These are phyloP conservation scores for Mellivora capensis DNA, from an alignment of 2,113 vertebrate genomes.

Conservation along the genomic window DNA sequence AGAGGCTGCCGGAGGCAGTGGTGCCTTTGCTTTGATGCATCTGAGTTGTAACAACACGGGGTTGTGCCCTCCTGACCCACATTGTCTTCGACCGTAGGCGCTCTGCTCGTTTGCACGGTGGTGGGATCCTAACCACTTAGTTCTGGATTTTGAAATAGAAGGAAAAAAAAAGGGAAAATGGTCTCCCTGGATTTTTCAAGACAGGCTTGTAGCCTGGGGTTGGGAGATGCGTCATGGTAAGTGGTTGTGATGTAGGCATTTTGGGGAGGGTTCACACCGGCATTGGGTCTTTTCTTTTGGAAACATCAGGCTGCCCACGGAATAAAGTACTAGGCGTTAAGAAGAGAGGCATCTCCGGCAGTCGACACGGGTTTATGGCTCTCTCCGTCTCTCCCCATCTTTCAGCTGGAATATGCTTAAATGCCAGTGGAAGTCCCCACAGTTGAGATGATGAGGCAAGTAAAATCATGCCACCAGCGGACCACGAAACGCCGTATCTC, in stretches of 20 bases:
- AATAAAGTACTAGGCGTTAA: not conserved
- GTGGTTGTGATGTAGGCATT: not conserved
- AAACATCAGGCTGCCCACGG: not conserved
- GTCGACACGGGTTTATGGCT: not conserved
- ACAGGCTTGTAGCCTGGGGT: not conserved
- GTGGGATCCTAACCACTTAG: not conserved
- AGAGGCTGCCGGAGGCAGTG: not conserved
- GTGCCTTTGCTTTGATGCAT: not conserved
- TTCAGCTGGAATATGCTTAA: not conserved
- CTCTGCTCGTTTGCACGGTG: not conserved
- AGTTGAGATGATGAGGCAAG: not conserved
- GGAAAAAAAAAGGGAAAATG: not conserved
- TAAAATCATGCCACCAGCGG: not conserved
- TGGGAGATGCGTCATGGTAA: not conserved
- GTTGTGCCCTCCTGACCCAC: not conserved
- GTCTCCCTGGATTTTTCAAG: not conserved
- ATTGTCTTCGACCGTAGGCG: not conserved
- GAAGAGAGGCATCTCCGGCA: not conserved
- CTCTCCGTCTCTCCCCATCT: not conserved
- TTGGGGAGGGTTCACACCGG: not conserved
- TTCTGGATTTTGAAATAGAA: not conserved
- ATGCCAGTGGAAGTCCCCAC: not conserved
- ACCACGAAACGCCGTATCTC: not conserved
- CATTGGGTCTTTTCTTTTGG: not conserved
- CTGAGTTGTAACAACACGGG: not conserved